Conservation (phyloP, 1,140 invertebrate genomes). For the Brachionus sp. region DNA sequence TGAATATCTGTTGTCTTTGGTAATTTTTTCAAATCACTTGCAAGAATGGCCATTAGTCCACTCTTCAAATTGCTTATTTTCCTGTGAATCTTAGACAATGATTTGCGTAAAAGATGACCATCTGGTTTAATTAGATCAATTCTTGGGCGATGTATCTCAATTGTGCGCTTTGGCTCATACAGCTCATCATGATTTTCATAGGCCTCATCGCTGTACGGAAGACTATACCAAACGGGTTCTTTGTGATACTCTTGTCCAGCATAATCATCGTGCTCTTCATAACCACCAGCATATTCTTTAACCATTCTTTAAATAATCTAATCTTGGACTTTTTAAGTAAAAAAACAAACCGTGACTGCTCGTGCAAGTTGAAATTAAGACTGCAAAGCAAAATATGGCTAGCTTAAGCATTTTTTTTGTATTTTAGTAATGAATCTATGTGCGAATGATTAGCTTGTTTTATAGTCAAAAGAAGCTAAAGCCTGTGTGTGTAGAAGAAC, state of each 20-base stretch:
- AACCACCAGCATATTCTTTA: background rate
- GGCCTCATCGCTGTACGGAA: background rate
- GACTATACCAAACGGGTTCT: background rate
- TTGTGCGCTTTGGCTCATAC: background rate
- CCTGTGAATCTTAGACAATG: background rate
- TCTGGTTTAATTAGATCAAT: background rate
- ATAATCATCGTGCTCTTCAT: background rate
- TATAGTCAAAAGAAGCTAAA: background rate
- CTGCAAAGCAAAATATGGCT: background rate
- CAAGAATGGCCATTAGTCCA: background rate
- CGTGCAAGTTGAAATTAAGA: background rate
- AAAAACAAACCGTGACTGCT: background rate
- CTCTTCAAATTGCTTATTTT: background rate
- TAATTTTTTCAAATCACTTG: background rate
- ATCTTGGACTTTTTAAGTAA: background rate
- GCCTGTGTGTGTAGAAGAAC: background rate
- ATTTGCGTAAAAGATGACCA: background rate
- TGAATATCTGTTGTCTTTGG: background rate
- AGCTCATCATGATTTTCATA: background rate
- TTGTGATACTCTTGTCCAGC: background rate
- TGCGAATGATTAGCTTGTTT: background rate
- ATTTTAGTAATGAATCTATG: background rate
- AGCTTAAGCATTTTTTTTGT: background rate
- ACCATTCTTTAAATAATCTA: background rate
- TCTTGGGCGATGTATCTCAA: background rate